Base-by-base conservation (phyloP, 2,888 invertebrate species). In the Alentia gelatinosa region DNA sequence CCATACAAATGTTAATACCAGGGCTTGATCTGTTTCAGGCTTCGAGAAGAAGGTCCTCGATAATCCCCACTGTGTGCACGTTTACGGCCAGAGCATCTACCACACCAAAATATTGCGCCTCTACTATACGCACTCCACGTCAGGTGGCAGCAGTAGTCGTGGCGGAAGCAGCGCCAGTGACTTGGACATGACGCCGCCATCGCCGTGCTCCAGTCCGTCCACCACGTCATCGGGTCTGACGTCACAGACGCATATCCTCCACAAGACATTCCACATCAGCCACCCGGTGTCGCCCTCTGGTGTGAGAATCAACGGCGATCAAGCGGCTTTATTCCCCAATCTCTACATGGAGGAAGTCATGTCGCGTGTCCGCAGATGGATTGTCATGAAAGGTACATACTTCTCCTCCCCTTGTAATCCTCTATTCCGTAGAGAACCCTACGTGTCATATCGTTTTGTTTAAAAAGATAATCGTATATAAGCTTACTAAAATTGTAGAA, bases 311-410 rank as follows among this genome's bases (percentile, higher is more conserved):
- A 89, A 89, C 50, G 89, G 89, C 30, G 56, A 89, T 63, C 89
- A 89, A 35, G 89, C n/a, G 56, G 56, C 56, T 15, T 63, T 89
- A 7, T 63, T 63, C 35, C 89, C 89, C 56, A 89, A 50, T 30
- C 39, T 63, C 33, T 63, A 89, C 63, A 50, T 63, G 89, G 89
- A 89, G 33, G 89, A 89, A 35, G 50, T 63, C 37, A 89, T 89
- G 89, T 63, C 56, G 9, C 33, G 89, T 9, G 37, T 89, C 12
- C 56, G 89, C 12, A 56, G 89, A 19, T 89, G 89, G 89, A 63
- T 89, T 30, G 89, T 89, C 26, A 50, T 89, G 56, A 89, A 89
- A 89, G 89, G 89, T 89, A 26, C n/a, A n/a, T n/a, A n/a, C n/a
- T n/a, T n/a, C n/a, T n/a, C n/a, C n/a, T n/a, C n/a, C n/a, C n/a